Conservation (phyloP, 2,113 vertebrate genomes). For the Aspiorhynchus laticeps region DNA sequence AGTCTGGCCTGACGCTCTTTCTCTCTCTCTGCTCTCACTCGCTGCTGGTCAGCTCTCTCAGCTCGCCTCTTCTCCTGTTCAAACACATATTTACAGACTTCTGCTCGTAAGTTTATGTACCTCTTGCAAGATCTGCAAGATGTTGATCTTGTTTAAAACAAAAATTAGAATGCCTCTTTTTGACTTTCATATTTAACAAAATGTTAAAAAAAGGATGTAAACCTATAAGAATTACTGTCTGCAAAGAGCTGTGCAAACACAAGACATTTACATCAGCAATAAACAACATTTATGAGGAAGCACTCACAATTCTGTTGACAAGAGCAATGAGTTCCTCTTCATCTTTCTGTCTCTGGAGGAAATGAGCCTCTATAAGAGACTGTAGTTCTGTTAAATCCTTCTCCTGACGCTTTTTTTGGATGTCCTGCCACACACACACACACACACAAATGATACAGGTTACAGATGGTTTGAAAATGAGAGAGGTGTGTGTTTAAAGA, state of each 20-base stretch:
- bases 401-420: slow-evolving; percentile 89
- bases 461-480: background rate
- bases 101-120: background rate
- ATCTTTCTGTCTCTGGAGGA: slow-evolving; percentile 89
- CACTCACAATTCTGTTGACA: slow-evolving; percentile 86
- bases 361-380: slow-evolving; percentile 90
- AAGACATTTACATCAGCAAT: background rate
- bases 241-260: background rate
- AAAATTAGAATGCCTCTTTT: background rate
- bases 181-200: background rate
- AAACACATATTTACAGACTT: slow-evolving; percentile 14
- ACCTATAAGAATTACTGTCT: background rate
- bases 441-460: background rate
- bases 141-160: background rate
- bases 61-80: slow-evolving; percentile 77
- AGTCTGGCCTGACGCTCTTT: slow-evolving; percentile 79
- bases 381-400: slow-evolving; percentile 90
- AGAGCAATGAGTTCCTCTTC: slow-evolving; percentile 88
- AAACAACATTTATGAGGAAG: background rate
- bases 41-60: slow-evolving; percentile 80
- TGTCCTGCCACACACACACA: slow-evolving; percentile 76
- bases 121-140: background rate
- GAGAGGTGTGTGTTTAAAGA: background rate
- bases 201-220: background rate
- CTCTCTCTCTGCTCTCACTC: slow-evolving; percentile 75